Percentiles rank a stretch among this genome's conserved stretches.
These are phyloP conservation scores for Aphodius sticticus DNA, from an alignment of 2,888 invertebrate species.

Conservation along the genomic window DNA sequence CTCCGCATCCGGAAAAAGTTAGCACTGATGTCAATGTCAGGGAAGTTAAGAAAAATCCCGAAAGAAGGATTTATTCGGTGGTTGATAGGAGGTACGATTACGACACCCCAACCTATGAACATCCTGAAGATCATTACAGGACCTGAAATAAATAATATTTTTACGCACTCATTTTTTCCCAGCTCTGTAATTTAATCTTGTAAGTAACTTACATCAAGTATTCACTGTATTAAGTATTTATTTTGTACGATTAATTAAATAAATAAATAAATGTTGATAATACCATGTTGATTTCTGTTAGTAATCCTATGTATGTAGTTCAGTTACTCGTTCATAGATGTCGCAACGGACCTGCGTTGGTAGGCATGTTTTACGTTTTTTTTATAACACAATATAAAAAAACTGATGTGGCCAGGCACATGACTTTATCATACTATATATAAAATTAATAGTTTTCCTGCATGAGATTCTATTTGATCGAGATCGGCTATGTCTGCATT, in stretches of 20 bases:
- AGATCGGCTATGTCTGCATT: too few species aligned
- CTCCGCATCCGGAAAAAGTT: constrained; percentile 54
- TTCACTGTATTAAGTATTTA: background rate
- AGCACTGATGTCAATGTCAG: constrained; percentile 56
- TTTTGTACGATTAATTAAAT: background rate
- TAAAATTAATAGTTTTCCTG: too few species aligned
- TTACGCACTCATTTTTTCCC: background rate
- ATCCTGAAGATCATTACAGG: background rate
- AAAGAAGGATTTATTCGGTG: constrained; percentile 57
- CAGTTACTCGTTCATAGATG: background rate
- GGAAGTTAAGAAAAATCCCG: constrained; percentile 57
- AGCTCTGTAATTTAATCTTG: too few species aligned
- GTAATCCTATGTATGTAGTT: background rate
- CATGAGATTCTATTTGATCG: too few species aligned
- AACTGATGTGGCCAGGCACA: too few species aligned
- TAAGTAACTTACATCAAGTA: too few species aligned
- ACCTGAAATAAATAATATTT: background rate
- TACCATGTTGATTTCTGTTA: background rate
- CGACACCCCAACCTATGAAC: background rate
- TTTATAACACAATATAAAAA: too few species aligned
- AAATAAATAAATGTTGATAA: background rate
- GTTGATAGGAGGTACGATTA: constrained; percentile 50
- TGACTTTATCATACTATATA: too few species aligned
- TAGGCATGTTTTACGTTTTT: too few species aligned
- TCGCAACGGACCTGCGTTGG: background rate